Evolutionary conservation across 2,888 invertebrate species (phyloP).

Genomic region (Alcis repandata): DNA sequence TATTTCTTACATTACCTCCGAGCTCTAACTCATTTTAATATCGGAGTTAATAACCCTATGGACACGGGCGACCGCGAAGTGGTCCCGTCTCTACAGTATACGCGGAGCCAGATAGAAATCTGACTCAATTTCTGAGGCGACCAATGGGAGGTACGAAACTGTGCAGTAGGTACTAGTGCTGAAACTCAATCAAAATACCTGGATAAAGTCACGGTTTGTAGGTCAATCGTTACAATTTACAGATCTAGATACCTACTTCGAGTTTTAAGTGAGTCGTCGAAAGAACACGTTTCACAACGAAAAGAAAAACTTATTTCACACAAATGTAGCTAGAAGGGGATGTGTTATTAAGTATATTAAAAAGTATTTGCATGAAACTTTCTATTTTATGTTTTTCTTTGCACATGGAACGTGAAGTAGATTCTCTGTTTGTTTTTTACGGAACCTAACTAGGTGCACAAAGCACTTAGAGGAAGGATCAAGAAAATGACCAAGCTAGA

Average conservation of each 20-base stretch:
- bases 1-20: slow-evolving; percentile 51
- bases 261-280: background rate
- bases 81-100: slow-evolving; percentile 40
- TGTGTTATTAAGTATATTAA: too few relatives aligned
- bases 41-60: slow-evolving; percentile 55
- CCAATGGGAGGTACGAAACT: too few relatives aligned
- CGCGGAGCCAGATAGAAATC: slow-evolving; percentile 29
- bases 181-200: too few relatives aligned
- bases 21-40: slow-evolving; percentile 57
- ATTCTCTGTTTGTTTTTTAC: background rate
- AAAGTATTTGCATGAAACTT: too few relatives aligned
- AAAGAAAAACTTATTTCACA: slow-evolving; percentile 14
- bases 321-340: background rate
- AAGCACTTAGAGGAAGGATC: background rate
- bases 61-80: slow-evolving; percentile 60
- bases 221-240: background rate
- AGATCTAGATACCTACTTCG: background rate
- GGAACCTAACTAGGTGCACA: background rate
- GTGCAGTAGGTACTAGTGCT: too few relatives aligned
- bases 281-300: slow-evolving; percentile 14
- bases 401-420: too few relatives aligned
- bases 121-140: slow-evolving; percentile 8
- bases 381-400: too few relatives aligned
- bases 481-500: slow-evolving; percentile 22
- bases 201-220: background rate